A percentile compares a stretch with the other conserved stretches of the same genome.
These are phyloP conservation scores for Mormyrus iriodes DNA, from an alignment of 2,113 vertebrate species.

Conservation along the genomic window DNA sequence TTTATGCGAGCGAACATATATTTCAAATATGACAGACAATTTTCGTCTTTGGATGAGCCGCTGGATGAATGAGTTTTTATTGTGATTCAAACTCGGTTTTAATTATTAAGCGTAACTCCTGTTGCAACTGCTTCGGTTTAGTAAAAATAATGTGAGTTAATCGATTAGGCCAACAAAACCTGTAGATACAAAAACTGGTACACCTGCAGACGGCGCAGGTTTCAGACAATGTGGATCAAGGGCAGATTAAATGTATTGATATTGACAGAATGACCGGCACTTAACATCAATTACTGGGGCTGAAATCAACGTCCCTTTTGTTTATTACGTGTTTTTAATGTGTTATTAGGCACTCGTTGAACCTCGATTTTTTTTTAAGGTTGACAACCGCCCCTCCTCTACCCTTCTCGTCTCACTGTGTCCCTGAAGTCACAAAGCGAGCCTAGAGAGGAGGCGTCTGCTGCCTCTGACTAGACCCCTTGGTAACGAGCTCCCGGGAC, in stretches of 20 bases:
- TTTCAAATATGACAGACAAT: not conserved
- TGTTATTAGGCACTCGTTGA: not conserved
- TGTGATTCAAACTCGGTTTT: not conserved
- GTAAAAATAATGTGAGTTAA: not conserved
- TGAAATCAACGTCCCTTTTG: conserved; percentile 4
- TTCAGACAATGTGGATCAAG: not conserved
- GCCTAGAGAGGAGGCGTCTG: conserved; percentile 28
- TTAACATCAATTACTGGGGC: not conserved
- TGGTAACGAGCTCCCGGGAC: conserved; percentile 26
- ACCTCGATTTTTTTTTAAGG: conserved; percentile 18
- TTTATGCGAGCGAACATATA: not conserved
- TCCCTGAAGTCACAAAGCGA: conserved; percentile 26
- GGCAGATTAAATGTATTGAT: not conserved
- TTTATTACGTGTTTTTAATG: conserved; percentile 6
- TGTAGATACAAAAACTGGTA: not conserved
- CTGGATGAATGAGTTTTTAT: not conserved
- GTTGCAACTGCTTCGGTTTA: not conserved
- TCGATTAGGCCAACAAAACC: not conserved
- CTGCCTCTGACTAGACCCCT: conserved; percentile 21
- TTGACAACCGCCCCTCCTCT: conserved; percentile 11
- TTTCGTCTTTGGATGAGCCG: not conserved
- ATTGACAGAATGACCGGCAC: not conserved
- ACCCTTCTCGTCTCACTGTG: not conserved
- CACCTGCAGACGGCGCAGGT: not conserved
- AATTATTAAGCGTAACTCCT: not conserved